Conservation (phyloP, 2,888 invertebrate genomes). For the Andrena minutula region DNA sequence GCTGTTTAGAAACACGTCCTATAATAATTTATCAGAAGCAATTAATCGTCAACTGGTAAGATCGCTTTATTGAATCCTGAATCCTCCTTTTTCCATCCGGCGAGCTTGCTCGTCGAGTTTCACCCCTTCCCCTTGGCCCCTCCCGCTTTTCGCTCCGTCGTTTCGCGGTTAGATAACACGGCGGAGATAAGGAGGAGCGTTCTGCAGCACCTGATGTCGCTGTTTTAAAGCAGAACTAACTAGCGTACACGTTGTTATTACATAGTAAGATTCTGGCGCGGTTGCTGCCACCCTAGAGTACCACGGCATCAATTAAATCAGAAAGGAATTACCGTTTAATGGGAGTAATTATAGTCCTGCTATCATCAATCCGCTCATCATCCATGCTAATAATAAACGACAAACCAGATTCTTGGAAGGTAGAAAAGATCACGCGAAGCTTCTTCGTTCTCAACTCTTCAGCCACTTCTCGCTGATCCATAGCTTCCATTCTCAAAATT, state of each 20-base stretch:
- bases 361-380: not conserved
- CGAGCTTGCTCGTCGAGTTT: constrained; percentile 17
- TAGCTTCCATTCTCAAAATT: no score
- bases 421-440: no score
- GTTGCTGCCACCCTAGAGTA: constrained; percentile 10
- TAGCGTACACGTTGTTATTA: constrained; percentile 18
- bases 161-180: constrained; percentile 18
- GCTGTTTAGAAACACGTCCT: constrained; percentile 45
- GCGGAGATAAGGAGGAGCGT: constrained; percentile 15
- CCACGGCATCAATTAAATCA: constrained; percentile 30
- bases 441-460: no score
- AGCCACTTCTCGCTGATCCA: no score
- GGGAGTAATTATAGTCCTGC: constrained; percentile 3
- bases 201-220: constrained; percentile 8
- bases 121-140: not conserved
- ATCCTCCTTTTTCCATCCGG: not conserved
- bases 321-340: constrained; percentile 19
- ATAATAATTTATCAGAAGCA: constrained; percentile 43
- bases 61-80: constrained; percentile 51
- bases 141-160: not conserved
- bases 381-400: not conserved
- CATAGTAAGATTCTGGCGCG: constrained; percentile 18
- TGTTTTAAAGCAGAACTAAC: constrained; percentile 7
- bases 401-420: not conserved
- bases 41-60: constrained; percentile 44